phyloP scores from a whole-genome alignment of 2,888 invertebrate species.

The Amphiduros pacificus region DNA sequence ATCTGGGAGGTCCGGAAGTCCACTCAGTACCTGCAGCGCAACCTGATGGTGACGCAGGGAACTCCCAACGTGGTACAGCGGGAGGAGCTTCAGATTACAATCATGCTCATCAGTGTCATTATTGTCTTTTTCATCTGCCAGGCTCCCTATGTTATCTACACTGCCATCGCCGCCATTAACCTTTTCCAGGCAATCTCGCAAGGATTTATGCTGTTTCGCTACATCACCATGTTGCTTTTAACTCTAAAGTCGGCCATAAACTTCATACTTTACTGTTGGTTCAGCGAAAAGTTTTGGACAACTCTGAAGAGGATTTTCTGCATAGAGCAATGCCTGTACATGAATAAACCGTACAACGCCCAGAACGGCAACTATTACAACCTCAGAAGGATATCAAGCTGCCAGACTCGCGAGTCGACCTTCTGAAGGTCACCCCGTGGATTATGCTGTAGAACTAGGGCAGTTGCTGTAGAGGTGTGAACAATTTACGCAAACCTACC shows the following conservation, averaged over 20 bases:
- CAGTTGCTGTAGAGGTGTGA: too few relatives aligned
- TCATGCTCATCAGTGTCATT: conserved; percentile 53
- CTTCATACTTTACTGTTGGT: conserved; percentile 58
- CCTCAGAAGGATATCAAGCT: conserved; percentile 10
- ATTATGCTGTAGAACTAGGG: too few relatives aligned
- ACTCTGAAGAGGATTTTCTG: conserved; percentile 52
- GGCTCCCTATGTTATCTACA: conserved; percentile 47
- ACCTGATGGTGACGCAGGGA: conserved; percentile 24
- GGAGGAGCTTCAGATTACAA: conserved; percentile 53
- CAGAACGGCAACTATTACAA: conserved; percentile 14
- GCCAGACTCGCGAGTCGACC: conserved; percentile 10
- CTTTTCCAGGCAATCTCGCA: neutral
- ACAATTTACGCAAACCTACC: too few relatives aligned
- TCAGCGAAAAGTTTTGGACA: conserved; percentile 56
- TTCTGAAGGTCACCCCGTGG: too few relatives aligned
- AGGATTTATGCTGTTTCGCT: conserved; percentile 23
- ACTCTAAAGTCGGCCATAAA: conserved; percentile 53
- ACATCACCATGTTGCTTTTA: conserved; percentile 36
- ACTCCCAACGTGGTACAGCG: conserved; percentile 37
- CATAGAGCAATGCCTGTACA: conserved; percentile 41
- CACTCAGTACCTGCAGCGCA: conserved; percentile 47
- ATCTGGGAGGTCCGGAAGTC: conserved; percentile 52
- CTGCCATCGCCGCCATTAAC: conserved; percentile 26
- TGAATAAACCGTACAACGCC: neutral
- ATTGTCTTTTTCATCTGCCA: conserved; percentile 55